A percentile compares a stretch with the other conserved stretches of the same genome.
Evolutionary conservation across 1,140 invertebrate species (phyloP).

Genomic region (Polypedilum pembai): DNA sequence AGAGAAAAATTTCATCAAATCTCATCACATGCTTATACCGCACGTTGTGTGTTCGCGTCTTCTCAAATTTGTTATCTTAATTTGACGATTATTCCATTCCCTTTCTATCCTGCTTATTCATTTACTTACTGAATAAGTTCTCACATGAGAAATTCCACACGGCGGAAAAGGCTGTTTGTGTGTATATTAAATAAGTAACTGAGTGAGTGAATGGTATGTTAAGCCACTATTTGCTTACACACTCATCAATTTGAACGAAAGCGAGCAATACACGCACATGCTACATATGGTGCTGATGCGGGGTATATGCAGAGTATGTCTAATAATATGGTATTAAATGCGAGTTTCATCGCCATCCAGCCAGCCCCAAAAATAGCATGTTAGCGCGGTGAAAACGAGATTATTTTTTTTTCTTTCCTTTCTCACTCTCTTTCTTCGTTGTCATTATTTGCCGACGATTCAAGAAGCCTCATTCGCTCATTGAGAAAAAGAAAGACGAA

Average conservation of each 20-base stretch:
- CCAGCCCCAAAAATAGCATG: conserved; percentile 7
- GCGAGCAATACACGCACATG: not conserved
- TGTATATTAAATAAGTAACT: no score
- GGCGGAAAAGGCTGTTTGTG: not conserved
- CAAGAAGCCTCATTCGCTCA: no score
- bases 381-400: conserved; percentile 3
- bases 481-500: not conserved
- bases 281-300: not conserved
- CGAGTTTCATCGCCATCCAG: not conserved
- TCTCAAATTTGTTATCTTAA: conserved; percentile 26
- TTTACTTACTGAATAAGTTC: not conserved
- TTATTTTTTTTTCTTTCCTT: not conserved
- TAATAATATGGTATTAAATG: conserved; percentile 11
- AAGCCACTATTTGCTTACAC: conserved; percentile 1
- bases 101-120: not conserved
- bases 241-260: not conserved
- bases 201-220: not conserved
- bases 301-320: not conserved
- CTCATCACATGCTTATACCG: no score
- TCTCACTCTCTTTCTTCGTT: not conserved
- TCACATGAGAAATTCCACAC: not conserved
- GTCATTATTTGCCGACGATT: not conserved
- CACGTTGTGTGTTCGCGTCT: not conserved
- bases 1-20: no score
- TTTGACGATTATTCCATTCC: conserved; percentile 1